Base-by-base conservation (phyloP, 2,797 vertebrate genomes). In the Leuciscus waleckii region DNA sequence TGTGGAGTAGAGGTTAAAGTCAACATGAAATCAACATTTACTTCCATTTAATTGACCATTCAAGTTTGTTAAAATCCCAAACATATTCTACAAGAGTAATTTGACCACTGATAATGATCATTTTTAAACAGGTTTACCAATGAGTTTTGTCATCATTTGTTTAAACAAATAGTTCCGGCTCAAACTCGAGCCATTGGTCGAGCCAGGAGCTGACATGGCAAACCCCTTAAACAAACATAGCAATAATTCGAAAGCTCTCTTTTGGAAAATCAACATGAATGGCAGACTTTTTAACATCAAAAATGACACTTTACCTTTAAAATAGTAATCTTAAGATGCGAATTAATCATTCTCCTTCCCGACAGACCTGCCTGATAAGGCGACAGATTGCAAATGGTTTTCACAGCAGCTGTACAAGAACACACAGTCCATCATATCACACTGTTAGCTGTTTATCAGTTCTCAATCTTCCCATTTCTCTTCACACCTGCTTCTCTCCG, bases 361-460 rank as follows among this genome's bases (percentile, higher is more conserved):
- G 11, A 61, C 56, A 63, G 37, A 43, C 35, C 54, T 58, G 75
- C 16, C n/a, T 21, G 26, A 51, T 68, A 68, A 68, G 37, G 19
- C 2, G 19, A 80, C 78, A 80, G 78, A 37, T 51, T 51, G 43
- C 46, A 49, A 80, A 68, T 10, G 78, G 7, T 81, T 39, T 49
- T 54, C 46, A 69, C 46, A 54, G 79, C 65, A 81, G 46, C 79
- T 81, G 65, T 39, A 69, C 46, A 81, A 81, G 37, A 32, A 68
- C 29, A 68, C 21, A 9, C 39, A 79, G 46, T 51, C 63, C 17
- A 35, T 80, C 13, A 51, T 49, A 32, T 80, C 13, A 37, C 61
- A 35, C 61, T 37, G 29, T 37, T 65, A 49, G 41, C 29, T n/a
- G 16, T 80, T 49, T 43, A 67, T 58, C 51, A 67, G 26, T 23